phyloP scores from a whole-genome alignment of 2,888 invertebrate genomes.

The Stenichneumon culpator region DNA sequence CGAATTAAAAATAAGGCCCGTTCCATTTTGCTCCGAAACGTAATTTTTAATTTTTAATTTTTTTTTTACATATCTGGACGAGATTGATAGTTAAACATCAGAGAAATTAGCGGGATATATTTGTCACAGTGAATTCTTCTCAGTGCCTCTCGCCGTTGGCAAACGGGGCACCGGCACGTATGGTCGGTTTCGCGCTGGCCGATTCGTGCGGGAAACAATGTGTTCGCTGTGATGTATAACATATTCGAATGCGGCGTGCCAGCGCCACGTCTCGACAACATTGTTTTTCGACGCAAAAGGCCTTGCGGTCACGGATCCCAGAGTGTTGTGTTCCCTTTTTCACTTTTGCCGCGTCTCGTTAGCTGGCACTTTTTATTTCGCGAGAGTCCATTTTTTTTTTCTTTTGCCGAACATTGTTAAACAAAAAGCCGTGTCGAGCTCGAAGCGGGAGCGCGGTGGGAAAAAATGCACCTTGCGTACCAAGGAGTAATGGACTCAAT shows the following conservation, averaged over 20 bases:
- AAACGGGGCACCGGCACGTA: slow-evolving; percentile 72
- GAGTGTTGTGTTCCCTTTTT: slow-evolving; percentile 67
- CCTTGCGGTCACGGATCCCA: slow-evolving; percentile 72
- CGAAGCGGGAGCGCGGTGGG: slow-evolving; percentile 20
- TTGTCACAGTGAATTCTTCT: neutral
- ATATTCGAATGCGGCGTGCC: slow-evolving; percentile 72
- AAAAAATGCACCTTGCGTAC: slow-evolving; percentile 47
- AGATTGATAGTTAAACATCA: neutral
- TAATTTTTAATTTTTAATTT: neutral
- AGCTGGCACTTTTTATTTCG: slow-evolving; percentile 36
- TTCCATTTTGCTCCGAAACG: too few relatives aligned
- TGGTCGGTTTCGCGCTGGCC: slow-evolving; percentile 66
- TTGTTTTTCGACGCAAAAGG: slow-evolving; percentile 80
- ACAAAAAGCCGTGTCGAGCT: neutral
- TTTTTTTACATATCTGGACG: neutral
- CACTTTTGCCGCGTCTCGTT: slow-evolving; percentile 42
- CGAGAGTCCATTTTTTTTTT: slow-evolving; percentile 5
- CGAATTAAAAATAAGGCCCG: too few relatives aligned
- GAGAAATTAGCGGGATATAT: neutral
- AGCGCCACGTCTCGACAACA: slow-evolving; percentile 76
- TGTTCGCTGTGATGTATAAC: slow-evolving; percentile 77
- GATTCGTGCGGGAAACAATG: slow-evolving; percentile 83
- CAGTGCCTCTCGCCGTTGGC: slow-evolving; percentile 24
- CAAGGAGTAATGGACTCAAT: slow-evolving; percentile 36
- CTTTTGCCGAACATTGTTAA: neutral